Evolutionary conservation across 2,888 invertebrate species (phyloP), one percentile per base, ranked within the genome.

Genomic region (Oligia strigilis): DNA sequence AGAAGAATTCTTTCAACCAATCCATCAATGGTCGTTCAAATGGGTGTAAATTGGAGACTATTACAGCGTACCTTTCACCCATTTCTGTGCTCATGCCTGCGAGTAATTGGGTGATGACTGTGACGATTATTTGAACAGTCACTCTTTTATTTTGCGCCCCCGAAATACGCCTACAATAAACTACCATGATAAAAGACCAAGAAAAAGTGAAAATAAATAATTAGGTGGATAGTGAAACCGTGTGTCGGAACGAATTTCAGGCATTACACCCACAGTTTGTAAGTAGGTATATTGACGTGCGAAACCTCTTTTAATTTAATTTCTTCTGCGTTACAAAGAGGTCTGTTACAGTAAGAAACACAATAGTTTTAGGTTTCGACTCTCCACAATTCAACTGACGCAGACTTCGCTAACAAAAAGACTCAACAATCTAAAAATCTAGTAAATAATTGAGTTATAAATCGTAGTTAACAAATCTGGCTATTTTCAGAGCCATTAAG

Each of bases 61-160:
- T 94, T 94, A 94, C 86, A 86, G 89, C 82, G 89, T 88, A 92
- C 93, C 94, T 95, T 95, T 96, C 95, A 94, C 95, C 93, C 91
- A 93, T 92, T 95, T 93, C 90, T 89, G 82, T 90, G 78, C 87
- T 83, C 90, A 90, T 52, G 66, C 89, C 90, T 88, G 86, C 86
- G 82, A 67, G 85, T 90, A 91, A 92, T 92, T 90, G 90, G 90
- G 90, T 80, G 82, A 84, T 64, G 80, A 72, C 81, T 83, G 74
- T 86, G 84, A 86, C 84, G 81, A 88, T 84, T 87, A 88, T 86
- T 89, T 90, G 89, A 85, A 89, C 87, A 88, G 89, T 80, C 78
- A 86, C 75, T 90, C 86, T 89, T 87, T 86, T 82, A 82, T 80
- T 83, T 78, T 77, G 83, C 67, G 80, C 62, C 69, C 80, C 66